phyloP scores from a whole-genome alignment of 2,888 invertebrate species.

The Leucoma salicis region DNA sequence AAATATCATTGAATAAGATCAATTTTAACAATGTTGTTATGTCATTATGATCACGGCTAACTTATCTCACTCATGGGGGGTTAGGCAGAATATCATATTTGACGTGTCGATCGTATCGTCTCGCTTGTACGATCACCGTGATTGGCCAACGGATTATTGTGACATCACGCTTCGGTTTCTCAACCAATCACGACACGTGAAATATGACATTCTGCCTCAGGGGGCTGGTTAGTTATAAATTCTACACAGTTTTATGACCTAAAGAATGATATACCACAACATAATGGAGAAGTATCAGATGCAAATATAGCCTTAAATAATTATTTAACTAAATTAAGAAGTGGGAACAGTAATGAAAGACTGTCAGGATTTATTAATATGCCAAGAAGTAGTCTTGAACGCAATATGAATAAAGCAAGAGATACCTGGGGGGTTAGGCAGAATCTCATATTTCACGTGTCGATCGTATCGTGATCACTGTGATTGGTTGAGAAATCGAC shows the following conservation, averaged over 20 bases:
- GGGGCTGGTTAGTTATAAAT: constrained; percentile 6
- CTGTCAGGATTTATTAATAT: constrained; percentile 1
- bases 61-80: constrained; percentile 5
- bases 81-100: no score
- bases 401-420: constrained; percentile 5
- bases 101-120: no score
- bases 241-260: constrained; percentile 4
- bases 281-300: not conserved
- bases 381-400: constrained; percentile 6
- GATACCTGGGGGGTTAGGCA: no score
- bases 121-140: no score
- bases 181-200: no score
- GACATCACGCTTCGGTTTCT: no score
- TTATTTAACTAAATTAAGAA: constrained; percentile 3
- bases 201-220: no score
- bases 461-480: no score
- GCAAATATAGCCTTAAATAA: not conserved
- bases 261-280: constrained; percentile 6
- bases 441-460: no score
- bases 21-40: constrained; percentile 5
- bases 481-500: no score
- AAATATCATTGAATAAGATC: constrained; percentile 2
- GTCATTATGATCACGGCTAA: not conserved
- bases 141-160: no score
- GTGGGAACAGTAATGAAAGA: constrained; percentile 2